Evolutionary conservation across 2,113 vertebrate genomes (phyloP).

Genomic region (Aegotheles bennettii): DNA sequence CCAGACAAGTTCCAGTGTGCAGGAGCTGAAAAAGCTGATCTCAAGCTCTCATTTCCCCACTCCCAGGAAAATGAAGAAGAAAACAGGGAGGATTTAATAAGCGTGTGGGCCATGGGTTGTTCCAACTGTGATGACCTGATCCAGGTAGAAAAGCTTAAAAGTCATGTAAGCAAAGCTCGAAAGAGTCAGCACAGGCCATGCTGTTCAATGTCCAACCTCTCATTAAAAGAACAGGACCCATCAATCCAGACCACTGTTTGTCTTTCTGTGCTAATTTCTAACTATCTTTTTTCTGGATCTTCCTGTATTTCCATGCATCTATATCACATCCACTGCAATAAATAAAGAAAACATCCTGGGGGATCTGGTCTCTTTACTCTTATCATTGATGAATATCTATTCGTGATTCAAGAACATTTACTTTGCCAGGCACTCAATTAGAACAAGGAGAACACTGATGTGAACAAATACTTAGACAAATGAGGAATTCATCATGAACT

Average conservation of each 20-base stretch:
- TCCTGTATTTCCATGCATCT: neutral
- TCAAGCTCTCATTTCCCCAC: neutral
- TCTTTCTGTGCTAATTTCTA: neutral
- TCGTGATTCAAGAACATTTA: neutral
- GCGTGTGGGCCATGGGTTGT: neutral
- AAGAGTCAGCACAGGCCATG: neutral
- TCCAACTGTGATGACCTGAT: neutral
- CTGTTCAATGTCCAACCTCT: neutral
- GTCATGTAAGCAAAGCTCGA: neutral
- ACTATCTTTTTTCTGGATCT: neutral
- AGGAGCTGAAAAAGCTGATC: neutral
- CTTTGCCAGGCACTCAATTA: constrained; percentile 33
- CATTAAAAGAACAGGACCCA: neutral
- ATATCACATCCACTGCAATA: neutral
- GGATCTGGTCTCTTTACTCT: neutral
- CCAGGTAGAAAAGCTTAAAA: neutral
- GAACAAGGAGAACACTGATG: neutral
- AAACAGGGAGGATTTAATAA: neutral
- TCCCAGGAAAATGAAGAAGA: neutral
- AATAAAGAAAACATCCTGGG: neutral
- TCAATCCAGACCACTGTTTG: neutral
- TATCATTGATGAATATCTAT: neutral
- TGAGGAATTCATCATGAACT: neutral
- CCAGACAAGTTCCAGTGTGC: neutral
- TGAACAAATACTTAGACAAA: constrained; percentile 9